phyloP scores from a whole-genome alignment of 1,140 invertebrate species.

The Schlechtendalia chinensis region DNA sequence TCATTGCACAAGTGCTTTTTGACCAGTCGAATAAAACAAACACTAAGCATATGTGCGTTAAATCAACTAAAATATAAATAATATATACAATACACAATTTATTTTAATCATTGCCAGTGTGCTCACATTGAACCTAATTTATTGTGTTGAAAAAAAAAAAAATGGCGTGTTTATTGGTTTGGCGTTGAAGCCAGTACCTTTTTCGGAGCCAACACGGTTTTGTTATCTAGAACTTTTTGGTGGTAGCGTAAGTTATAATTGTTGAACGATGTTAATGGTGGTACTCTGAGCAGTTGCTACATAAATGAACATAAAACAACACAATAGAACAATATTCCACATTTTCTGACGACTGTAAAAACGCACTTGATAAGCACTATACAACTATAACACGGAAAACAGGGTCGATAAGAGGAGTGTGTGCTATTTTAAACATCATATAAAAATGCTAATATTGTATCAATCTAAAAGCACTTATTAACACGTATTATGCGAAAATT shows the following conservation, averaged over 20 bases:
- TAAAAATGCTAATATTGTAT: no score
- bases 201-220: conserved; percentile 21
- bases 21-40: conserved; percentile 2
- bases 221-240: conserved; percentile 35
- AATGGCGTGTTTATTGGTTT: conserved; percentile 38
- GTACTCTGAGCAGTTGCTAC: conserved; percentile 43
- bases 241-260: conserved; percentile 38
- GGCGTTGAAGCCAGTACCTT: conserved; percentile 36
- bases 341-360: neutral
- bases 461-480: no score
- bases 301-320: conserved; percentile 37
- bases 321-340: conserved; percentile 40
- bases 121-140: conserved; percentile 12
- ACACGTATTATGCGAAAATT: no score
- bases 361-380: neutral
- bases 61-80: conserved; percentile 24
- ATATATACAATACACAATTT: neutral
- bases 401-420: neutral
- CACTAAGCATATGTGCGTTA: neutral
- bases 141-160: conserved; percentile 7
- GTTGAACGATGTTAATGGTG: conserved; percentile 28
- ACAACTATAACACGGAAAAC: neutral
- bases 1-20: neutral
- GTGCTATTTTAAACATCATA: neutral
- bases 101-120: conserved; percentile 1